Percentiles rank a stretch among this genome's conserved stretches.
Conservation (phyloP, 2,113 vertebrate genomes). For the Plestiodon gilberti region DNA sequence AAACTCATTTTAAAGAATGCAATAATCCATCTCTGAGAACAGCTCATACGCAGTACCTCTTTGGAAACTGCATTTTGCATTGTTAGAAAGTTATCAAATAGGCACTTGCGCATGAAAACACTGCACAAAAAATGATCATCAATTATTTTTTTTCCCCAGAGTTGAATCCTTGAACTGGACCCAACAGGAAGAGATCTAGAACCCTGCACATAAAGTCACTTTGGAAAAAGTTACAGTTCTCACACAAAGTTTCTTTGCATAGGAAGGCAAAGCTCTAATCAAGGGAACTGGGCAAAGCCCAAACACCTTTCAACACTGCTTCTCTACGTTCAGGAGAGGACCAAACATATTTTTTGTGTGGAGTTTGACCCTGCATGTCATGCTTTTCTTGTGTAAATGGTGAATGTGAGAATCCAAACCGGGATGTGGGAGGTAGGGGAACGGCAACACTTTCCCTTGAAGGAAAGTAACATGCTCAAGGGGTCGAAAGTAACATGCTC, state of each 20-base stretch:
- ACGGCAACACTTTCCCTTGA: too few species aligned
- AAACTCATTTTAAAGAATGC: background rate
- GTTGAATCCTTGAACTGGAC: background rate
- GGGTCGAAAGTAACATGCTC: too few species aligned
- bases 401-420: too few species aligned
- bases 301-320: background rate
- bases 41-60: background rate
- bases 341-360: too few species aligned
- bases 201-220: background rate
- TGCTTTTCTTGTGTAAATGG: too few species aligned
- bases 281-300: too few species aligned
- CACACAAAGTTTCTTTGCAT: background rate
- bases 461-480: too few species aligned
- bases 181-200: background rate
- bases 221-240: background rate
- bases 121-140: too few species aligned
- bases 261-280: background rate
- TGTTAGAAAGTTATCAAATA: background rate
- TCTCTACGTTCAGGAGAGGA: background rate
- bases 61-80: background rate
- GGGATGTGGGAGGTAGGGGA: too few species aligned
- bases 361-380: too few species aligned
- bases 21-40: background rate
- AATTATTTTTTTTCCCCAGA: background rate
- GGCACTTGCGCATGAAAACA: background rate